Base-by-base conservation (phyloP, 2,888 invertebrate species). In the Sympetrum striolatum region DNA sequence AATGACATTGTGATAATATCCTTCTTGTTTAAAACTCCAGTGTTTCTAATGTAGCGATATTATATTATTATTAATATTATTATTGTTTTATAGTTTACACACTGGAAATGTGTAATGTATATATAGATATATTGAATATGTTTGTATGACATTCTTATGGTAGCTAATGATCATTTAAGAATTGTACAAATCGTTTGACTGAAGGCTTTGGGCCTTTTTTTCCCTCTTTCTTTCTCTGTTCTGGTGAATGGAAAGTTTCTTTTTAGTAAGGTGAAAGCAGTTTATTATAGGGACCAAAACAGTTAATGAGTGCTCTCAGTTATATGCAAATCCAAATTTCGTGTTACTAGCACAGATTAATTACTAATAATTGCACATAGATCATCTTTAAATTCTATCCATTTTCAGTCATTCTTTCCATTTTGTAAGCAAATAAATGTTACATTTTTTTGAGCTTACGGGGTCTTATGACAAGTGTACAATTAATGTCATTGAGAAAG, bases 181-280 rank as follows among this genome's bases (percentile, higher is more conserved):
- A 60, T 86, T 86, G 86, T 86, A 86, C 86, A 86, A 86, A 86
- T 86, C 86, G 86, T 86, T 86, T 86, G 86, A 86, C 86, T 86
- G 86, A 86, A 60, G 86, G 86, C 86, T 60, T 86, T 37, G 86
- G 73, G 37, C 86, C 60, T 60, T 58, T 18, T 86, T 86, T 73
- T 86, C 58, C 58, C 58, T 64, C 86, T 64, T 31, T 64, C 37
- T 86, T 37, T 86, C 64, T 39, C 86, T 60, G 86, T 86, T 86
- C 60, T 86, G 86, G 86, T 86, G 86, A 86, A 86, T 86, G 86
- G 86, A 86, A 86, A 82, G 35, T 86, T 53, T 86, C 53, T 53
- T 53, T 53, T 86, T 60, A 86, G 86, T 86, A 37, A 86, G 86
- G 86, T 86, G 86, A 60, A 86, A 86, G 86, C 73, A 64, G 60